These are phyloP conservation scores for Synanceia verrucosa DNA, from an alignment of 2,797 vertebrate species.

Conservation along the genomic window DNA sequence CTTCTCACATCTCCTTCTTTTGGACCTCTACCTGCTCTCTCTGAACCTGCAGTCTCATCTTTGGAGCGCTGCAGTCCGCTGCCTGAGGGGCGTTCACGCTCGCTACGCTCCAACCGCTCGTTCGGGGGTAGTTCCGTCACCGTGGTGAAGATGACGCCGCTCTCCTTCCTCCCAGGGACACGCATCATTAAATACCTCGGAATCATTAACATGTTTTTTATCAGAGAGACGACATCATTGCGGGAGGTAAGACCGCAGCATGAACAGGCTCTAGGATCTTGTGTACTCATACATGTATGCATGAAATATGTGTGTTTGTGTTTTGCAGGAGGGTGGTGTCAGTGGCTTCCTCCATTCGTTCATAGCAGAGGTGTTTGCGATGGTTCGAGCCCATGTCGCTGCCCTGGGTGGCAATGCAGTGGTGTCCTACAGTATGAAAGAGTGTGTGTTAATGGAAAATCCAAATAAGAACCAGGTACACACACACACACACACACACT, in stretches of 20 bases:
- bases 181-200: conserved; percentile 97
- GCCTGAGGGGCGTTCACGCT: conserved; percentile 88
- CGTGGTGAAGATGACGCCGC: conserved; percentile 98
- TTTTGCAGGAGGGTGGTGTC: conserved; percentile 93
- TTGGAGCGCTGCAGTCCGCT: conserved; percentile 92
- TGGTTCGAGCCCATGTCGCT: conserved; percentile 98
- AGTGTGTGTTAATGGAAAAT: conserved; percentile 99
- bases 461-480: conserved; percentile 98
- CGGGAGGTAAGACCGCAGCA: conserved; percentile 87
- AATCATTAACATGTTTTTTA: conserved; percentile 99
- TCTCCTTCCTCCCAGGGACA: conserved; percentile 94
- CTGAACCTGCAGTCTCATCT: conserved; percentile 85
- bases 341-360: conserved; percentile 98
- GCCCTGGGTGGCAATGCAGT: conserved; percentile 97
- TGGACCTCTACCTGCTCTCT: conserved; percentile 38
- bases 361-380: conserved; percentile 97
- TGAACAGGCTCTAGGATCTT: background rate
- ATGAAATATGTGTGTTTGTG: conserved; percentile 13
- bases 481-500: background rate
- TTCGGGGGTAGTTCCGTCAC: conserved; percentile 86
- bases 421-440: conserved; percentile 98
- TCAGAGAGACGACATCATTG: conserved; percentile 96
- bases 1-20: conserved; percentile 7
- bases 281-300: background rate
- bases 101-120: conserved; percentile 84